Percentiles rank a stretch among this genome's conserved stretches.
Evolutionary conservation across 2,888 invertebrate species (phyloP).

Genomic region (Flexamia atlantica): DNA sequence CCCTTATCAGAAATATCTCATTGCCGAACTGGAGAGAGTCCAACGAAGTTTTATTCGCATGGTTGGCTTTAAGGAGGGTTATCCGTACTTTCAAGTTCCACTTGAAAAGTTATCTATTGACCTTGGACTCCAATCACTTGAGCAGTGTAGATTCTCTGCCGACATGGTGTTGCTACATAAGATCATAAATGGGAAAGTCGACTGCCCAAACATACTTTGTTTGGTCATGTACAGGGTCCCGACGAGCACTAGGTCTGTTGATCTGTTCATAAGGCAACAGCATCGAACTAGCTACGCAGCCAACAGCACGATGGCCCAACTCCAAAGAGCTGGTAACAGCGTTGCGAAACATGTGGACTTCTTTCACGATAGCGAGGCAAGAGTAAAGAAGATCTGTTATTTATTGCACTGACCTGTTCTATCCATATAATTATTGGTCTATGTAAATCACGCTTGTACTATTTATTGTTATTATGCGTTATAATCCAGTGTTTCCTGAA

Average conservation of each 20-base stretch:
- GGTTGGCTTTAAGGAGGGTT: slow-evolving; percentile 9
- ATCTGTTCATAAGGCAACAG: slow-evolving; percentile 18
- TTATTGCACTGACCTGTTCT: too few species aligned
- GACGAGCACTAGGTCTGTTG: neutral
- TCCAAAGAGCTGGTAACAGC: slow-evolving; percentile 1
- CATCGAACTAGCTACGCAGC: slow-evolving; percentile 18
- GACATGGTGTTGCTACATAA: neutral
- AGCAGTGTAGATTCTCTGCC: neutral
- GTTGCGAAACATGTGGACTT: slow-evolving; percentile 1
- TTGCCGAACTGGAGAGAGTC: neutral
- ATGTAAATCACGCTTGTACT: too few species aligned
- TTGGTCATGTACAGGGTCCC: slow-evolving; percentile 23
- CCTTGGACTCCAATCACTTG: slow-evolving; percentile 3
- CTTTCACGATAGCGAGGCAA: neutral
- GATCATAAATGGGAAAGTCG: neutral
- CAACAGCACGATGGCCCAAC: neutral
- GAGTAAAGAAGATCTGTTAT: too few species aligned
- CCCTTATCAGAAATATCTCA: slow-evolving; percentile 23
- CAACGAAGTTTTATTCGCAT: slow-evolving; percentile 12
- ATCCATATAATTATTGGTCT: too few species aligned
- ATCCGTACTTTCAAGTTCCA: neutral
- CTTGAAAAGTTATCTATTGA: neutral
- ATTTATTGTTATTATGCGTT: too few species aligned
- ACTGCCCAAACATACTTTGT: slow-evolving; percentile 1
- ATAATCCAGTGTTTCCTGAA: too few species aligned